These are phyloP conservation scores for Palloptera scutellata DNA, from an alignment of 2,888 invertebrate genomes.

Conservation along the genomic window DNA sequence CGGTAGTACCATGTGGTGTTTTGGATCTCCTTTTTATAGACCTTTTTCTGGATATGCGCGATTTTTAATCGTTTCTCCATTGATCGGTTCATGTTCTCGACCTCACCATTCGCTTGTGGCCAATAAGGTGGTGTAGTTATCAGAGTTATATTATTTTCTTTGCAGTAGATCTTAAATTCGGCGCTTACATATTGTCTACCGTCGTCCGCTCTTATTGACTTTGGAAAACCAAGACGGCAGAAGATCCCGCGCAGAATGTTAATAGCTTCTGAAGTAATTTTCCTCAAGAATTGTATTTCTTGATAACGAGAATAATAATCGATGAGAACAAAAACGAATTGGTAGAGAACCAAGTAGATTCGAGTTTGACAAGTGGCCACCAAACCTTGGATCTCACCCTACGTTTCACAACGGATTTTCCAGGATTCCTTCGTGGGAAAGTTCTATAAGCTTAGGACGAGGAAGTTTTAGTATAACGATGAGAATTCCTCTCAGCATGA, in stretches of 20 bases:
- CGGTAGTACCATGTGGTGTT: constrained; percentile 28
- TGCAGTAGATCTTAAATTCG: constrained; percentile 20
- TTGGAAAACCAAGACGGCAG: constrained; percentile 19
- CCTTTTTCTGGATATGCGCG: background rate
- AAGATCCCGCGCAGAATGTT: constrained; percentile 15
- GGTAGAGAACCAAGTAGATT: constrained; percentile 1
- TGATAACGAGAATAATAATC: constrained; percentile 16
- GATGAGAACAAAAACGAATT: constrained; percentile 7
- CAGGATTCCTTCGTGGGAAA: background rate
- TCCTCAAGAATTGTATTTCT: background rate
- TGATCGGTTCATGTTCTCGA: constrained; percentile 7
- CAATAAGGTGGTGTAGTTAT: constrained; percentile 20
- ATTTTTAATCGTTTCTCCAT: background rate
- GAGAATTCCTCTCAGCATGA: background rate
- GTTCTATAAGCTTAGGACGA: background rate
- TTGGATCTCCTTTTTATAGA: constrained; percentile 7
- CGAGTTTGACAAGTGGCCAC: constrained; percentile 1
- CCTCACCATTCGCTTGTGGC: constrained; percentile 14
- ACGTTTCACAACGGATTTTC: background rate
- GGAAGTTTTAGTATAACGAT: background rate
- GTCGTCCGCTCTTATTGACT: constrained; percentile 22
- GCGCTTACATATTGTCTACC: constrained; percentile 19
- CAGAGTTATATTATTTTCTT: constrained; percentile 9
- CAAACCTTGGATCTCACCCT: background rate
- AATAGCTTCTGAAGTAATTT: constrained; percentile 6